Conservation (phyloP, 35 echinoderm and acorn worm species). For the Holothuria glaberrima region DNA sequence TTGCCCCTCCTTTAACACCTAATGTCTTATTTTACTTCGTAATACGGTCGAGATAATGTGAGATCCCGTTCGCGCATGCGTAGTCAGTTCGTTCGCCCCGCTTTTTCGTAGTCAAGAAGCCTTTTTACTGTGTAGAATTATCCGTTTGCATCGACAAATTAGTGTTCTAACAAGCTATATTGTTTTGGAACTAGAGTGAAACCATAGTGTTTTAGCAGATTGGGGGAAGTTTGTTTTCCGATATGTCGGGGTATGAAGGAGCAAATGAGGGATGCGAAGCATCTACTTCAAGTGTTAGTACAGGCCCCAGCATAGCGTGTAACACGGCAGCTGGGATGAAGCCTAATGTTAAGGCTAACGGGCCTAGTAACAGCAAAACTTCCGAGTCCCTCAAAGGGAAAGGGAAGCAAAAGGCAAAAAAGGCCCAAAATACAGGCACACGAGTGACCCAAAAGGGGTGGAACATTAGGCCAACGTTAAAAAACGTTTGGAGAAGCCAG, state of each 20-base stretch:
- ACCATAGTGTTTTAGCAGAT: background rate
- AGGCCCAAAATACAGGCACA: background rate
- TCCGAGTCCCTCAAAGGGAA: conserved; percentile 22
- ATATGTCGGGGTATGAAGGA: background rate
- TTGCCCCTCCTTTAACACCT: too few species aligned
- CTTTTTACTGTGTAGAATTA: background rate
- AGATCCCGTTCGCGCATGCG: conserved; percentile 29
- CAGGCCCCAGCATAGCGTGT: background rate
- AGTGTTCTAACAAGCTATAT: background rate
- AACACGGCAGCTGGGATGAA: background rate
- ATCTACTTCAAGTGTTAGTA: background rate
- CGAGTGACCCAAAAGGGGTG: background rate
- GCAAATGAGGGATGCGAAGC: conserved; percentile 25
- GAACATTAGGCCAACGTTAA: too few species aligned
- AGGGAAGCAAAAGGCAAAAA: background rate
- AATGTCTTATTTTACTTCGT: conserved; percentile 27
- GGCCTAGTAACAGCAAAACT: background rate
- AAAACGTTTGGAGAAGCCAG: too few species aligned
- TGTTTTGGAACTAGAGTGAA: background rate
- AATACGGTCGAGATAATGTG: conserved; percentile 2
- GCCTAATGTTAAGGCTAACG: background rate
- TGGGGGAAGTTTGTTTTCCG: background rate
- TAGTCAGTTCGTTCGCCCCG: background rate
- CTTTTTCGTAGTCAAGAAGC: background rate
- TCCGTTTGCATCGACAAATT: background rate